Base-by-base conservation (phyloP, 1,140 invertebrate genomes). In the Phenacoccus solenopsis region DNA sequence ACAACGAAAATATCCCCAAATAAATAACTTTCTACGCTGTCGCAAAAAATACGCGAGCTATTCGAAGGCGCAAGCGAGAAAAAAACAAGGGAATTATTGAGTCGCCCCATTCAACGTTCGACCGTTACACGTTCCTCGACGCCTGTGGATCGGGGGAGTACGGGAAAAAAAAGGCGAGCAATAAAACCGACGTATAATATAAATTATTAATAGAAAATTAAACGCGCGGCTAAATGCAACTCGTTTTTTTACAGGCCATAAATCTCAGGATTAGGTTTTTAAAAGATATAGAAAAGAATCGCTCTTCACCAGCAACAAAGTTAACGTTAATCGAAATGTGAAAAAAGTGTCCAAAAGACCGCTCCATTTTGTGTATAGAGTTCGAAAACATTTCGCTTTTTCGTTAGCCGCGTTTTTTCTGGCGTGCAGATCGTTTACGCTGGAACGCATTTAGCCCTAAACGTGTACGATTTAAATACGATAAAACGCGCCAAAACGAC, bases 131-230 rank as follows among this genome's bases (percentile, higher is more conserved):
- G n/a, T n/a, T n/a, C n/a, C n/a, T n/a, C n/a, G n/a, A n/a, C n/a
- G n/a, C n/a, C n/a, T n/a, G n/a, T n/a, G n/a, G n/a, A n/a, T n/a
- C n/a, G 20, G 20, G 38, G 38, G 20, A 32, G 13, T 7, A 32
- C 5, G 38, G 20, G 38, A 49, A 49, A 49, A 49, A 49, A 49
- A 49, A 49, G 38, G 38, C 5, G 5, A 49, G 38, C 38, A 49
- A 49, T 49, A 49, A 49, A 49, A 49, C 38, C 38, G 38, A 49
- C 38, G 20, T 49, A 49, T 49, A 49, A 49, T 49, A 49, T 49
- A 49, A 49, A 49, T 49, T 49, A 49, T 49, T 49, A 49, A 49
- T 49, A 49, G 38, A 49, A 49, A 49, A 49, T 49, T 49, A 49
- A 49, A 49, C 38, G 38, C 38, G 38, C 38, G 38, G 38, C 38